Evolutionary conservation across 1,140 invertebrate genomes (phyloP), one percentile per base, ranked within the genome.

Genomic region (Lithobius niger): DNA sequence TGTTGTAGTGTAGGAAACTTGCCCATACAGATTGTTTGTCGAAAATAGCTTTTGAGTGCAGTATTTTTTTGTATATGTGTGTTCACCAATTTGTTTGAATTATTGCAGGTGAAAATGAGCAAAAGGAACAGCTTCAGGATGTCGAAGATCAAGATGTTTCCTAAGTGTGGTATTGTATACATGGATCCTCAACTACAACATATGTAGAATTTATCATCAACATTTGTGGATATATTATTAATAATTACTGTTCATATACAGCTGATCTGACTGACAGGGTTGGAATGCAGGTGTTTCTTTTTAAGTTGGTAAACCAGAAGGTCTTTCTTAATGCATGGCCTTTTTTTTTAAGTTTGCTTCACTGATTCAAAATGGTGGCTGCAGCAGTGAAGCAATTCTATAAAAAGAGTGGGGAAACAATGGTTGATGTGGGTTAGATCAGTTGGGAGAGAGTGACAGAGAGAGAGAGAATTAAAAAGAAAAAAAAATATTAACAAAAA

Each of bases 121-220:
- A 82, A 61, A 89, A 89, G 72, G 86, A 88, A 71, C 80, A 84
- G 71, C 78, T 88, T 67, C 87, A 90, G 72, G 88, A 93, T 73
- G 84, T 83, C 65, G 89, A 94, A 74, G 88, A 90, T 73, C 87
- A 92, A 52, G 67, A 69, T 49, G 65, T 58, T 48, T 69, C 69
- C 57, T 70, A 70, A 68, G 59, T 52, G 27, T 51, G 4, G 3
- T 10, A 21, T 40, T 40, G 31, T 36, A 16, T 51, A 40, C 21
- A 31, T 3, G 6, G 42, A 6, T n/a, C 18, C 3, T 52, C 28
- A 42, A 36, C 16, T 24, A 24, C 45, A 22, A 45, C 52, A 43
- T 15, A 26, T 53, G 52, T 53, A 53, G 52, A 45, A 53, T 53
- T 53, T 53, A 53, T 53, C 52, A 53, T 53, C 52, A 53, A 43